phyloP scores from a whole-genome alignment of 2,888 invertebrate species.

The Ligdia adustata region DNA sequence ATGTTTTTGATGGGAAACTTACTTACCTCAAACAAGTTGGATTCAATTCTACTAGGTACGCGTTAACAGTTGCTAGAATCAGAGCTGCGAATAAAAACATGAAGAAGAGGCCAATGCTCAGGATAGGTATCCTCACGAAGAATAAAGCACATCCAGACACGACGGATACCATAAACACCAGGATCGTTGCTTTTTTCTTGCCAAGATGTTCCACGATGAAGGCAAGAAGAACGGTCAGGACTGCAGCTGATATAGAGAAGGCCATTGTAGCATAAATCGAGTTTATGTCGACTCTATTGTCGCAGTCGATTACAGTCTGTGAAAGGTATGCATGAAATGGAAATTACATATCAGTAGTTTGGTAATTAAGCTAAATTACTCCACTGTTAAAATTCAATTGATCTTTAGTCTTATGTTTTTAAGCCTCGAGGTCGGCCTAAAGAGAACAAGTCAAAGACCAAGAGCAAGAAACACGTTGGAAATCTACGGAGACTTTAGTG shows the following conservation, averaged over 20 bases:
- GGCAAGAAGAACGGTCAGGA: constrained; percentile 55
- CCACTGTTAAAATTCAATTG: too few relatives aligned
- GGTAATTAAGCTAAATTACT: too few relatives aligned
- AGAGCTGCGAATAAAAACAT: constrained; percentile 62
- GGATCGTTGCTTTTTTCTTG: constrained; percentile 55
- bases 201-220: constrained; percentile 60
- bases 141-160: constrained; percentile 52
- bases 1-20: too few relatives aligned
- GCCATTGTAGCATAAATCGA: constrained; percentile 66
- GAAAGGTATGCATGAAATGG: too few relatives aligned
- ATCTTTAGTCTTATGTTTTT: too few relatives aligned
- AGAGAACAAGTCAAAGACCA: too few relatives aligned
- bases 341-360: too few relatives aligned
- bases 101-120: constrained; percentile 65
- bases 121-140: constrained; percentile 55
- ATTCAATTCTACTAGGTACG: constrained; percentile 68
- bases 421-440: too few relatives aligned
- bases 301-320: constrained; percentile 53
- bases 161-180: constrained; percentile 52
- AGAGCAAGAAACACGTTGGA: too few relatives aligned
- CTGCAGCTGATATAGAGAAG: constrained; percentile 56
- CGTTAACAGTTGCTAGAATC: constrained; percentile 67
- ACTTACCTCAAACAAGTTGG: constrained; percentile 69
- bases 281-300: constrained; percentile 53
- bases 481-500: too few relatives aligned